Evolutionary conservation across 2,888 invertebrate genomes (phyloP), one percentile per base, ranked within the genome.

Genomic region (Achlya flavicornis): DNA sequence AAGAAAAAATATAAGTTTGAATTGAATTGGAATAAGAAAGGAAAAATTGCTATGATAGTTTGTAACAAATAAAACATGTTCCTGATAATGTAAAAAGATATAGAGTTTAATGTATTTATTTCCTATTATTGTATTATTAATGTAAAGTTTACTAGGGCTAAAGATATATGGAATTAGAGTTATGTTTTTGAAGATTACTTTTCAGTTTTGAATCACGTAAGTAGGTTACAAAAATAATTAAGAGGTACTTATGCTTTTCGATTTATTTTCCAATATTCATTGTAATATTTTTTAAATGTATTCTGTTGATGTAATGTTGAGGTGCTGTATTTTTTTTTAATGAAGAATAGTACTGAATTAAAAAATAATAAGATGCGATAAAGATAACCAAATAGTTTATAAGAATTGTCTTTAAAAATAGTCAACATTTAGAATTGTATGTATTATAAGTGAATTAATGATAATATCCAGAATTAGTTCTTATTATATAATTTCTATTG

Each of bases 371-470:
- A 66, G 82, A 87, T 86, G 85, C 87, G 86, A 87, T 86, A 72
- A 59, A 57, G 65, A 26, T 85, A 87, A 87, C 87, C 87, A 87
- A 87, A 76, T 85, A 85, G 78, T 64, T 65, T 61, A 10, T 77
- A 76, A 75, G 63, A 35, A 26, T 61, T 65, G 5, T 41, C 4
- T 26, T 12, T 60, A 43, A 19, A 41, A 19, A 26, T 60, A 60
- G 41, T 19, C 41, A 41, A 41, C 16, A 26, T 26, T 60, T 65
- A 66, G 62, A 58, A 61, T 61, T 65, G 66, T 61, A 66, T 66
- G 63, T 58, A 57, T 41, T 65, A 61, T 62, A 14, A 58, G 68
- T 68, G 59, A 62, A 60, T 65, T 66, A 3, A 19, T n/a, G 3
- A 19, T 53, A 19, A 19, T 16, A 19, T 53, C 19, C 53, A 53